Base-by-base conservation (phyloP, 2,113 vertebrate species). In the Psittacula cyanocephala region DNA sequence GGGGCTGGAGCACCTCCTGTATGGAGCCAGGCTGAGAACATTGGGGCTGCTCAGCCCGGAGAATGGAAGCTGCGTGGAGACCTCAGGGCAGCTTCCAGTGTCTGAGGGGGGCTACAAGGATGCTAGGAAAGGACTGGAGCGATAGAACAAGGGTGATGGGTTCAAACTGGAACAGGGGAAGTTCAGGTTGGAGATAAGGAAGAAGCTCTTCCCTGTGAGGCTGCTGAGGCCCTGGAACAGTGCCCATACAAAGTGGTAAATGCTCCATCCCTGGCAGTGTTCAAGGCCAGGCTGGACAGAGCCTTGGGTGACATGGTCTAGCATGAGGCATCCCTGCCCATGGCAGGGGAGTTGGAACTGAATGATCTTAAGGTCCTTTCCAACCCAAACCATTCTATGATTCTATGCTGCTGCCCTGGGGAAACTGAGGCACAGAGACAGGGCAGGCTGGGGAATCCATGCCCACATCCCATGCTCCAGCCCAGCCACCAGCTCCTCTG, bases 381-480 rank as follows among this genome's bases (percentile, higher is more conserved):
- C 57, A 59, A 35, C 22, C 22, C 33, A 59, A 59, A 35, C 22
- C 33, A 24, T 35, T 35, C 33, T n/a, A n/a, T n/a, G 55, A 59
- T n/a, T 59, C 55, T 24, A 24, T 9, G 3, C 3, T 4, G 31
- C 14, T 59, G 20, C 10, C 67, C 62, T 31, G 6, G 29, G 14
- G 37, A 84, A 79, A 71, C 17, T 2, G 47, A 88, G 84, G 65
- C 39, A 83, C 14, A 0, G 52, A 18, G 18, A 7, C 7, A 3
- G 16, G 20, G 24, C 28, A 17, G 19, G 37, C 22, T 25, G 60
- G 35, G 35, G 43, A 80, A 86, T 15, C 18, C 72, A 70, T 80
- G 59, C 20, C 25, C 85, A 9, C 6, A 2, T 8, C 46, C 29
- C 0, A 0, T 0, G 0, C 6, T 4, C n/a, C 65, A 47, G 69